Base-by-base conservation (phyloP, 2,797 vertebrate species). In the Poecilia wingei region DNA sequence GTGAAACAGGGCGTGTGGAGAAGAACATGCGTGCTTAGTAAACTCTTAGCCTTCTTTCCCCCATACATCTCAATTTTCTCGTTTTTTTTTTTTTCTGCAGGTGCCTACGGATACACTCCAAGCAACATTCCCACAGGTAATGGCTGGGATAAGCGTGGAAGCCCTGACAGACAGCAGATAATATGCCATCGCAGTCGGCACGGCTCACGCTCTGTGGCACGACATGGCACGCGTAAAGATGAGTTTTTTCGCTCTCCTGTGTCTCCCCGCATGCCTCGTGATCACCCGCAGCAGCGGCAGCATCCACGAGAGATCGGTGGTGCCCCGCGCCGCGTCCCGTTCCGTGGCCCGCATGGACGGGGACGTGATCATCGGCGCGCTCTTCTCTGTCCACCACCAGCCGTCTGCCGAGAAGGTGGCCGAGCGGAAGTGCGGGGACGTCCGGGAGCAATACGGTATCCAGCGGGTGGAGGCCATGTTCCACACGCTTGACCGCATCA, bases 381-480 rank as follows among this genome's bases (percentile, higher is more conserved):
- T 99, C 79, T 99, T 99, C 93, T 99, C 98, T 0, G 97, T 99
- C 70, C 98, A 99, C 89, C 98, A 99, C 91, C 98, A 99, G 91
- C 98, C 98, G 0, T 97, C 98, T 0, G 97, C 98, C 0, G 98
- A 99, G 82, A 98, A 96, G 81, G 98, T 99, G 84, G 97, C 98
- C 0, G 98, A 99, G 82, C 96, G 98, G 61, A 99, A 99, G 89
- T 99, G 98, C 74, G 98, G 98, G 33, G 98, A 99, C 81, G 97
- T 99, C 88, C 96, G 98, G 68, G 98, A 99, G 92, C 98, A 99
- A 88, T 99, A 99, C 3, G 98, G 98, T 87, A 99, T 99, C 90
- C 98, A 99, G 86, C 95, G 98, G 81, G 98, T 99, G 61, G 98
- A 99, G 93, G 98, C 98, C 77, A 99, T 99, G 98, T 99, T 99